A percentile compares a stretch with the other conserved stretches of the same genome.
These are phyloP conservation scores for Agapostemon virescens DNA, from an alignment of 2,888 invertebrate genomes.

Conservation along the genomic window DNA sequence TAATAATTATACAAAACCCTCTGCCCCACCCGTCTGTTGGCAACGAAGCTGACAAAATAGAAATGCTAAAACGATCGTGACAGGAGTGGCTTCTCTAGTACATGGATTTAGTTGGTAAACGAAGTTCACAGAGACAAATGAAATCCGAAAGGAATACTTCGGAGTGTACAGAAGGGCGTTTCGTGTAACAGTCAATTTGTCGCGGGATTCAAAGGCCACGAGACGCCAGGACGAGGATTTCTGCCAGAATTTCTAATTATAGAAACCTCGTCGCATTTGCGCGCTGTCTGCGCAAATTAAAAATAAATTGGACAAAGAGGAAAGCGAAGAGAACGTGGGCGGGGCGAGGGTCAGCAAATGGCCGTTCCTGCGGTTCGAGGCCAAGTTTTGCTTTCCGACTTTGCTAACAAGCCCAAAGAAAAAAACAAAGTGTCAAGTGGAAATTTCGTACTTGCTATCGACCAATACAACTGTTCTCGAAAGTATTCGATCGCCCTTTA, in stretches of 20 bases:
- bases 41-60: neutral
- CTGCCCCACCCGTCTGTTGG: neutral
- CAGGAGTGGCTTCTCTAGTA: neutral
- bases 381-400: conserved; percentile 13
- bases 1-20: neutral
- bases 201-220: conserved; percentile 38
- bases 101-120: neutral
- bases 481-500: no score
- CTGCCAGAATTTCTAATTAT: conserved; percentile 70
- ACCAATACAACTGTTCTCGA: no score
- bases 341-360: conserved; percentile 44
- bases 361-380: conserved; percentile 34
- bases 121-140: conserved; percentile 21
- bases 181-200: conserved; percentile 54
- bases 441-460: neutral
- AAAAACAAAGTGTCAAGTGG: neutral
- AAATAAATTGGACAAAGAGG: conserved; percentile 74
- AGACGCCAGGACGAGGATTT: conserved; percentile 43
- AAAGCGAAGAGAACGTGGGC: conserved; percentile 54
- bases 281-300: conserved; percentile 74
- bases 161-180: conserved; percentile 25
- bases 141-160: conserved; percentile 3
- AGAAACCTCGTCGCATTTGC: conserved; percentile 66
- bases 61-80: neutral
- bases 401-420: neutral